Conservation (phyloP, 2,888 invertebrate species). For the Lepeophtheirus nordmannii region DNA sequence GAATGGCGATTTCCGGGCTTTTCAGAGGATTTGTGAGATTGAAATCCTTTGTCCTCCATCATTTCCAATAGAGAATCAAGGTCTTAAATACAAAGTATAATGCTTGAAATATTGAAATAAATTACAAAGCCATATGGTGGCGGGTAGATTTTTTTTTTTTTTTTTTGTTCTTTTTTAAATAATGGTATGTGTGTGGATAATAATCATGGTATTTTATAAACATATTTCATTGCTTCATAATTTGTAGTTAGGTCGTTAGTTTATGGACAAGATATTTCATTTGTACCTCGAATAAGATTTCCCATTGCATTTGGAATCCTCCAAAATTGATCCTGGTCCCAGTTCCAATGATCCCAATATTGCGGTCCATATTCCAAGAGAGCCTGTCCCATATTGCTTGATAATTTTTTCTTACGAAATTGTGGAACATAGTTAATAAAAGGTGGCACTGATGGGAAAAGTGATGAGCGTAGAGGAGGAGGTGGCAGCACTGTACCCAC, state of each 20-base stretch:
- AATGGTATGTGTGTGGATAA: too few species aligned
- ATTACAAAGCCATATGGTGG: not conserved
- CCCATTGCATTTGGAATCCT: slow-evolving; percentile 10
- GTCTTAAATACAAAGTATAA: not conserved
- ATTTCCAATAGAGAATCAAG: not conserved
- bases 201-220: too few species aligned
- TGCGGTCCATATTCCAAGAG: slow-evolving; percentile 1
- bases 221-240: too few species aligned
- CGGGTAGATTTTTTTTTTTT: too few species aligned
- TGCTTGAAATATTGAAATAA: too few species aligned
- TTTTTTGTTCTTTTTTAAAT: too few species aligned
- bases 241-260: too few species aligned
- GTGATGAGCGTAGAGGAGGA: not conserved
- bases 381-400: not conserved
- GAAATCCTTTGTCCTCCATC: not conserved
- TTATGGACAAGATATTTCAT: not conserved
- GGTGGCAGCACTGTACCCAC: not conserved
- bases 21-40: not conserved
- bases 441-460: slow-evolving; percentile 18
- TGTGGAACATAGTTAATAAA: slow-evolving; percentile 12
- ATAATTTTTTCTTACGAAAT: not conserved
- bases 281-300: not conserved
- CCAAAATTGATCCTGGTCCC: slow-evolving; percentile 20
- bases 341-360: slow-evolving; percentile 16
- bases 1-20: not conserved